A percentile compares a stretch with the other conserved stretches of the same genome.
Conservation (phyloP, 2,888 invertebrate species). For the Caenorhabditis doughertyi region DNA sequence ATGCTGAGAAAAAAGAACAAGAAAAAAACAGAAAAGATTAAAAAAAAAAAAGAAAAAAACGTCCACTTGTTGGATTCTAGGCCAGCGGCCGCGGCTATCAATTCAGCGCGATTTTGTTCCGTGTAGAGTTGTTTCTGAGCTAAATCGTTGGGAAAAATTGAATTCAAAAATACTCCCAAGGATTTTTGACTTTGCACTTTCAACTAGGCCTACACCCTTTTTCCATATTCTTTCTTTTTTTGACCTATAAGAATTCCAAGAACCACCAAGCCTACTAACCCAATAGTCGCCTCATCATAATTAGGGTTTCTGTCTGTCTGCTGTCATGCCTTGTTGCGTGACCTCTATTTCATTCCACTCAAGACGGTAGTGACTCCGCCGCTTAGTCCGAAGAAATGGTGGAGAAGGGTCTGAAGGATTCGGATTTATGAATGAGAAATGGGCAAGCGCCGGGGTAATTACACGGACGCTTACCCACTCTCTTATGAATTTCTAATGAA, state of each 20-base stretch:
- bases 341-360: slow-evolving; percentile 49
- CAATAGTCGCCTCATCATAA: slow-evolving; percentile 42
- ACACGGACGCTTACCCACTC: slow-evolving; percentile 14
- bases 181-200: neutral
- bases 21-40: too few species aligned
- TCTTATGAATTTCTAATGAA: slow-evolving; percentile 56
- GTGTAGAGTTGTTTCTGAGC: too few species aligned
- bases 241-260: neutral
- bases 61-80: too few species aligned
- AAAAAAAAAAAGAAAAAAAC: too few species aligned
- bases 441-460: slow-evolving; percentile 29
- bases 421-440: slow-evolving; percentile 53
- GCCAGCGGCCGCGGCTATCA: too few species aligned
- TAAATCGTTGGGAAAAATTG: too few species aligned
- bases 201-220: neutral
- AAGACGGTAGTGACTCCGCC: slow-evolving; percentile 44
- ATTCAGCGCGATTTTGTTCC: too few species aligned
- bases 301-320: slow-evolving; percentile 27
- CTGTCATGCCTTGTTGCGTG: slow-evolving; percentile 29
- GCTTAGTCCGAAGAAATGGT: neutral
- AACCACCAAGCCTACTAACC: slow-evolving; percentile 3
- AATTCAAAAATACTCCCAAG: too few species aligned
- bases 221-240: neutral
- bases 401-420: too few species aligned
- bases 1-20: too few species aligned